phyloP scores from a whole-genome alignment of 2,888 invertebrate genomes.

The Tanytarsus gracilentus region DNA sequence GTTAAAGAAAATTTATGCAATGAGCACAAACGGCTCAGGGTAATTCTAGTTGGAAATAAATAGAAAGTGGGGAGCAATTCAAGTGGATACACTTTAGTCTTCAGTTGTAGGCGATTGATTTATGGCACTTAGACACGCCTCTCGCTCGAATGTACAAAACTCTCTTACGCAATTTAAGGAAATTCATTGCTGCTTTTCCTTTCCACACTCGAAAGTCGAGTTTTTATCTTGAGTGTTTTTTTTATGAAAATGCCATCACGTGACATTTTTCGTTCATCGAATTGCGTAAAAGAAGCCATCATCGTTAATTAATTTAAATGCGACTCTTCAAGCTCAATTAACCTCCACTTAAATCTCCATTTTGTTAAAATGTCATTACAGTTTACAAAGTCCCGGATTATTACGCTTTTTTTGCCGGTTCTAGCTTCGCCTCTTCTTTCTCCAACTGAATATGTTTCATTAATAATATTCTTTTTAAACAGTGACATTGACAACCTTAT shows the following conservation, averaged over 20 bases:
- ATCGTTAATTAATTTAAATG: conserved; percentile 25
- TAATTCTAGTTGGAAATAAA: background rate
- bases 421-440: background rate
- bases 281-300: background rate
- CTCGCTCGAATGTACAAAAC: background rate
- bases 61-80: conserved; percentile 9
- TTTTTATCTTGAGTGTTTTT: background rate
- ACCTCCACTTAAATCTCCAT: conserved; percentile 22
- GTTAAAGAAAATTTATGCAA: conserved; percentile 12
- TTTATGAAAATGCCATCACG: background rate
- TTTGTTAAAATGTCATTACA: conserved; percentile 15
- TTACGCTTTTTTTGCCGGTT: background rate
- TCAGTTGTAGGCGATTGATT: conserved; percentile 14
- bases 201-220: too few relatives aligned
- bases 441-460: background rate
- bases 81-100: conserved; percentile 14
- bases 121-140: conserved; percentile 22
- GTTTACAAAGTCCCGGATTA: background rate
- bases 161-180: conserved; percentile 7
- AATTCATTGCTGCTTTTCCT: too few relatives aligned
- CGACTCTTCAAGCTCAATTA: conserved; percentile 19
- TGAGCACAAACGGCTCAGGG: too few relatives aligned
- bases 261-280: background rate
- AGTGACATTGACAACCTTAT: conserved; percentile 28
- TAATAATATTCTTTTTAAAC: conserved; percentile 11